phyloP scores from a whole-genome alignment of 2,888 invertebrate genomes.

The Oxycera nigricornis region DNA sequence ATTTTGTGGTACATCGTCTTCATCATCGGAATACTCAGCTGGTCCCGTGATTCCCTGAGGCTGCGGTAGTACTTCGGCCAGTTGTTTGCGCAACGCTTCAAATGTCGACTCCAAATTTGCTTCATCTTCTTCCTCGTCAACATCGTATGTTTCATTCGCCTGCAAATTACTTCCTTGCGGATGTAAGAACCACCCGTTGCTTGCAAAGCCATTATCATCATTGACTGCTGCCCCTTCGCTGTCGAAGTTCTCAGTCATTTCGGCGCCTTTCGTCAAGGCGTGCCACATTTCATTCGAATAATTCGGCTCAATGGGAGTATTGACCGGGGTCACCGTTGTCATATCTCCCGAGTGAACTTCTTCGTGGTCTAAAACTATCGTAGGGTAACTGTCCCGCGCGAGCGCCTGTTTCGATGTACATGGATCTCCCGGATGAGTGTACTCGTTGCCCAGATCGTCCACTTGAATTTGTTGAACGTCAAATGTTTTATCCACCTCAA shows the following conservation, averaged over 20 bases:
- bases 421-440: conserved; percentile 45
- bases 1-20: conserved; percentile 45
- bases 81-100: conserved; percentile 49
- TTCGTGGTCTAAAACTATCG: conserved; percentile 49
- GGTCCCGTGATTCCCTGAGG: conserved; percentile 45
- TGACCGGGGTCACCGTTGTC: conserved; percentile 50
- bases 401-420: conserved; percentile 47
- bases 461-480: conserved; percentile 27
- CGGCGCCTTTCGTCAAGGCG: conserved; percentile 45
- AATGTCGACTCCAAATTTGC: conserved; percentile 48
- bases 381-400: conserved; percentile 45
- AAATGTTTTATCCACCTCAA: conserved; percentile 43
- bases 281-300: conserved; percentile 50
- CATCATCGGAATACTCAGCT: conserved; percentile 48
- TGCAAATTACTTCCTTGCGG: conserved; percentile 41
- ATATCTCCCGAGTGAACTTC: conserved; percentile 49
- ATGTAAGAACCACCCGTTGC: conserved; percentile 49
- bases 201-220: conserved; percentile 22
- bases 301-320: conserved; percentile 50
- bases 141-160: conserved; percentile 45
- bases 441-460: conserved; percentile 1
- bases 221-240: not conserved
- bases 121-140: conserved; percentile 46
- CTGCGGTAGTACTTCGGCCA: conserved; percentile 50
- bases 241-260: not conserved